Evolutionary conservation across 2,888 invertebrate species (phyloP).

Genomic region (Empis stercorea): DNA sequence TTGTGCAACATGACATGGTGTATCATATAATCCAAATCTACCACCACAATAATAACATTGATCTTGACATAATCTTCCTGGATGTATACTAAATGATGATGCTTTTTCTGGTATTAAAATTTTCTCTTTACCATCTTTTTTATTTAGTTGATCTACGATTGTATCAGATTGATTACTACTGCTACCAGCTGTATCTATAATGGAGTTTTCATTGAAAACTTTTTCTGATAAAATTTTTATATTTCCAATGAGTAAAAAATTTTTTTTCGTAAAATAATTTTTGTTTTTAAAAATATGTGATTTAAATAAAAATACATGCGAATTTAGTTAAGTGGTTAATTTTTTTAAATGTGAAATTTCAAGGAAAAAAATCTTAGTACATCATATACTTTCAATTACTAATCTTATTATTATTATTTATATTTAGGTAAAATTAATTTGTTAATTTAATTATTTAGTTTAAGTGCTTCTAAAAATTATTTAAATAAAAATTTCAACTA

Average conservation of each 20-base stretch:
- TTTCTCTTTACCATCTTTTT: slow-evolving; percentile 34
- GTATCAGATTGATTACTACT: background rate
- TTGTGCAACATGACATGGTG: slow-evolving; percentile 77
- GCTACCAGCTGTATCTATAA: background rate
- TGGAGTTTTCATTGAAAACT: background rate
- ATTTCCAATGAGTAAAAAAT: background rate
- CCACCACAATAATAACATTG: slow-evolving; percentile 80
- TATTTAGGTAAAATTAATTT: too few relatives aligned
- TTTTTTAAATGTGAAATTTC: too few relatives aligned
- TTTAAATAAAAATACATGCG: background rate
- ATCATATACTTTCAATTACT: too few relatives aligned
- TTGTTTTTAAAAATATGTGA: too few relatives aligned
- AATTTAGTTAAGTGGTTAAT: too few relatives aligned
- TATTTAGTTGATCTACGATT: slow-evolving; percentile 13
- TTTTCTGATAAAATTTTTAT: background rate
- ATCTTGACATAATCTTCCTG: slow-evolving; percentile 66
- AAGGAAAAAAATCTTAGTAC: too few relatives aligned
- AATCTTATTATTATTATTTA: too few relatives aligned
- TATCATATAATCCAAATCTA: slow-evolving; percentile 74
- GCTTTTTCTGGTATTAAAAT: slow-evolving; percentile 80
- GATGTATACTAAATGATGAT: slow-evolving; percentile 76
- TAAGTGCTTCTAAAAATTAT: too few relatives aligned
- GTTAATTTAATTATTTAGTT: too few relatives aligned
- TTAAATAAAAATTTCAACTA: too few relatives aligned
- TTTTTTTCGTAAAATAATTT: background rate